phyloP scores from a whole-genome alignment of 2,113 vertebrate species.

The Cyanoderma ruficeps region DNA sequence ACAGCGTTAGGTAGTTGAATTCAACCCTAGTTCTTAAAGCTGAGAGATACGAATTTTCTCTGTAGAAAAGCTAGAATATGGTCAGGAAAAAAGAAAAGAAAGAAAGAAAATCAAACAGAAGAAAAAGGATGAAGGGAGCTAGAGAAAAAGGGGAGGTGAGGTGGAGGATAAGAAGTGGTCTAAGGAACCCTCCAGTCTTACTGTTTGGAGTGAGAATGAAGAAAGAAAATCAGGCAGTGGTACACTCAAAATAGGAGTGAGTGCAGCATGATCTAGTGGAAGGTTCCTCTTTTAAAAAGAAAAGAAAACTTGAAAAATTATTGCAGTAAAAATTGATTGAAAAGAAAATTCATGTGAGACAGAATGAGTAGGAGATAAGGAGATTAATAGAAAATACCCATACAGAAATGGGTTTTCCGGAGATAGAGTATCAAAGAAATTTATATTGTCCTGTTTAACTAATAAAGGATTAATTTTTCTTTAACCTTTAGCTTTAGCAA shows the following conservation, averaged over 20 bases:
- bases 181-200: neutral
- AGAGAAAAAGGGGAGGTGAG: neutral
- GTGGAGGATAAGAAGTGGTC: neutral
- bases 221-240: neutral
- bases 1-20: neutral
- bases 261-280: neutral
- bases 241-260: neutral
- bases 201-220: neutral
- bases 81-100: neutral
- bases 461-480: neutral
- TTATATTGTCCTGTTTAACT: neutral
- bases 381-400: neutral
- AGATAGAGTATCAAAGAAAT: neutral
- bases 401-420: neutral
- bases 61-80: neutral
- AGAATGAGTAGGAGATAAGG: neutral
- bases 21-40: neutral
- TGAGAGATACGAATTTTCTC: neutral
- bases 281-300: neutral
- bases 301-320: neutral
- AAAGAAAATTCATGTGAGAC: neutral
- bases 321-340: neutral
- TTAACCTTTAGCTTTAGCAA: neutral
- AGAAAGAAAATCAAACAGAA: neutral
- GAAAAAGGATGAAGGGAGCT: neutral